Percentiles rank a stretch among this genome's conserved stretches.
phyloP scores from a whole-genome alignment of 2,113 vertebrate species.

The Macquaria ambigua region DNA sequence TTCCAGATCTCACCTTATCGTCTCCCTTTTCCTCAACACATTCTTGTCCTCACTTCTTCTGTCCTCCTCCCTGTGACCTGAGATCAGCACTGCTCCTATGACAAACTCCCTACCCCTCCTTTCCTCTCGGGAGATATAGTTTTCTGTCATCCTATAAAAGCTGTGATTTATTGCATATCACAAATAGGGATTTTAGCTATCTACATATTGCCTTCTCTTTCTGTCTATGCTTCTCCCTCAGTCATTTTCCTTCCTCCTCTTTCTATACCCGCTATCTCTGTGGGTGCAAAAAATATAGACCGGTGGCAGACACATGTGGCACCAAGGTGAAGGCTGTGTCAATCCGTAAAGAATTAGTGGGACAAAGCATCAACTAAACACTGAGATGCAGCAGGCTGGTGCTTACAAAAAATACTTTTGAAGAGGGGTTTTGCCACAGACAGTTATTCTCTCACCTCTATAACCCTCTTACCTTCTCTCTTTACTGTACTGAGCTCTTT shows the following conservation, averaged over 20 bases:
- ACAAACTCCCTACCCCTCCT: slow-evolving; percentile 48
- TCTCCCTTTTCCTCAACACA: slow-evolving; percentile 42
- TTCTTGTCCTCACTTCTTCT: slow-evolving; percentile 39
- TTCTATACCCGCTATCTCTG: slow-evolving; percentile 22
- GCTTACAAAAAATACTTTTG: slow-evolving; percentile 40
- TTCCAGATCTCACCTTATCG: slow-evolving; percentile 58
- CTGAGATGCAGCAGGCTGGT: slow-evolving; percentile 42
- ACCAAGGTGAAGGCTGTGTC: slow-evolving; percentile 57
- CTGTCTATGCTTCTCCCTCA: slow-evolving; percentile 27
- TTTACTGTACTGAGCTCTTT: slow-evolving; percentile 30
- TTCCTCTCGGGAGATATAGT: slow-evolving; percentile 41
- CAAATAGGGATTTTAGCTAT: slow-evolving; percentile 61
- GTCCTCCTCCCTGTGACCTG: slow-evolving; percentile 38
- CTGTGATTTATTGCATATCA: slow-evolving; percentile 80
- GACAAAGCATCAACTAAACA: slow-evolving; percentile 61
- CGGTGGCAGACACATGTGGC: slow-evolving; percentile 28
- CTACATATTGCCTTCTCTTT: slow-evolving; percentile 51
- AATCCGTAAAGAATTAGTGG: slow-evolving; percentile 53
- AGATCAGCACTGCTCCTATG: slow-evolving; percentile 43
- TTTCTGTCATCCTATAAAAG: slow-evolving; percentile 63
- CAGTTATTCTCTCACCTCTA: slow-evolving; percentile 43
- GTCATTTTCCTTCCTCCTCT: slow-evolving; percentile 26
- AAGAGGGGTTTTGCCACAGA: slow-evolving; percentile 54
- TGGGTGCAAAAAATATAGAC: slow-evolving; percentile 13
- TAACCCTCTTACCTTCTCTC: slow-evolving; percentile 58